Percentiles rank a stretch among this genome's conserved stretches.
phyloP scores from a whole-genome alignment of 2,888 invertebrate genomes.

The Pilophorus perplexus region DNA sequence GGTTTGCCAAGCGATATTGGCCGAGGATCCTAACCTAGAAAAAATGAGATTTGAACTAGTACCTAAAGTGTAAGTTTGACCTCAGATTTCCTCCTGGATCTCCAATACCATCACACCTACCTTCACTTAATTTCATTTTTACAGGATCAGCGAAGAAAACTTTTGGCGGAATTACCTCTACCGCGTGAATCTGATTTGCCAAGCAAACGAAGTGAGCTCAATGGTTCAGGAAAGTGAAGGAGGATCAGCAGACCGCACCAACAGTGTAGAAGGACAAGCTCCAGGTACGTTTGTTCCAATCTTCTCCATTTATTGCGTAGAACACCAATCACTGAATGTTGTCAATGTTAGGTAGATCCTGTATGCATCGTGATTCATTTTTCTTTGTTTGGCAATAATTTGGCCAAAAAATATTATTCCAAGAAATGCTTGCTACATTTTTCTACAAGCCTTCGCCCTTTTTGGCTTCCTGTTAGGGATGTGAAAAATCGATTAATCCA shows the following conservation, averaged over 20 bases:
- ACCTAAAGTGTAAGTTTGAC: conserved; percentile 87
- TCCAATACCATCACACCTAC: not conserved
- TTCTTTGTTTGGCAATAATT: too few species aligned
- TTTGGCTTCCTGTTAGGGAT: too few species aligned
- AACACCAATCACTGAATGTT: too few species aligned
- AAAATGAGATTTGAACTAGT: conserved; percentile 99
- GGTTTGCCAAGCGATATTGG: conserved; percentile 89
- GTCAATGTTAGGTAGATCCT: not conserved
- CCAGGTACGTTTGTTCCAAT: conserved; percentile 21
- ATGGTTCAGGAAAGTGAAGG: conserved; percentile 51
- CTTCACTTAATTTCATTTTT: conserved; percentile 50
- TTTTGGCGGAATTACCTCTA: conserved; percentile 99
- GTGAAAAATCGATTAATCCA: too few species aligned
- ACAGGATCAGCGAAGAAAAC: conserved; percentile 90
- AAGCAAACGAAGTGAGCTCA: conserved; percentile 84
- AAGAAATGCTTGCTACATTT: too few species aligned
- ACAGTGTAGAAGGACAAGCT: conserved; percentile 35
- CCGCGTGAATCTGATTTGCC: conserved; percentile 95
- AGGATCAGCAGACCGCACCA: conserved; percentile 31
- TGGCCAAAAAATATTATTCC: too few species aligned
- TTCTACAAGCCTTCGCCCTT: too few species aligned
- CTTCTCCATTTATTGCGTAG: not conserved
- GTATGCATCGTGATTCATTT: not conserved
- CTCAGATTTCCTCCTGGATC: not conserved
- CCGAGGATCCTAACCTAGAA: conserved; percentile 92